Evolutionary conservation across 2,888 invertebrate genomes (phyloP).

Genomic region (Labia minor): DNA sequence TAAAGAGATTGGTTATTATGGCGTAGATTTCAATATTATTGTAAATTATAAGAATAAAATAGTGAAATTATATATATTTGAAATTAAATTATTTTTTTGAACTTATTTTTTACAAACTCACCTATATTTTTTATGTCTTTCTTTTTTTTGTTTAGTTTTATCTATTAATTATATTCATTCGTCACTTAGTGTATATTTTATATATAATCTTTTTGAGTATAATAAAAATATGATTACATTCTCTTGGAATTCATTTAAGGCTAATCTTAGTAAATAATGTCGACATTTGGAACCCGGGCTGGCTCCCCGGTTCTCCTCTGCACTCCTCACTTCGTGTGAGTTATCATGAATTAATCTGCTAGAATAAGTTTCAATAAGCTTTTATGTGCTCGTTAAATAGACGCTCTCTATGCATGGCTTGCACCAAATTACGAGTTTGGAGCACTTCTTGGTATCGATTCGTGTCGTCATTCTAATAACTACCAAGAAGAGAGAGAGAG

Average conservation of each 20-base stretch:
- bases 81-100: no score
- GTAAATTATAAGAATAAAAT: no score
- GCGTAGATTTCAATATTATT: no score
- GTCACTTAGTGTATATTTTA: no score
- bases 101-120: no score
- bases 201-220: no score
- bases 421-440: neutral
- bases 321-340: neutral
- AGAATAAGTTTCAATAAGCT: slow-evolving; percentile 13
- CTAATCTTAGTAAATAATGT: neutral
- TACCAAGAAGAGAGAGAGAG: neutral
- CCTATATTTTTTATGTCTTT: no score
- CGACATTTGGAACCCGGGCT: neutral
- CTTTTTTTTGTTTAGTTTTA: no score
- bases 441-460: neutral
- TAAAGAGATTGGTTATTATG: no score
- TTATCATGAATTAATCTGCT: slow-evolving; percentile 13
- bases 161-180: no score
- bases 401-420: neutral
- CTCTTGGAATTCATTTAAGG: neutral
- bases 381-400: slow-evolving; percentile 13
- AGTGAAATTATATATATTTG: no score
- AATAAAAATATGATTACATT: no score
- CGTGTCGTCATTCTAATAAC: neutral
- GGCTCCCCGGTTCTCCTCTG: neutral